Conservation (phyloP, 1,140 invertebrate genomes). For the Sminthurides bifidus region DNA sequence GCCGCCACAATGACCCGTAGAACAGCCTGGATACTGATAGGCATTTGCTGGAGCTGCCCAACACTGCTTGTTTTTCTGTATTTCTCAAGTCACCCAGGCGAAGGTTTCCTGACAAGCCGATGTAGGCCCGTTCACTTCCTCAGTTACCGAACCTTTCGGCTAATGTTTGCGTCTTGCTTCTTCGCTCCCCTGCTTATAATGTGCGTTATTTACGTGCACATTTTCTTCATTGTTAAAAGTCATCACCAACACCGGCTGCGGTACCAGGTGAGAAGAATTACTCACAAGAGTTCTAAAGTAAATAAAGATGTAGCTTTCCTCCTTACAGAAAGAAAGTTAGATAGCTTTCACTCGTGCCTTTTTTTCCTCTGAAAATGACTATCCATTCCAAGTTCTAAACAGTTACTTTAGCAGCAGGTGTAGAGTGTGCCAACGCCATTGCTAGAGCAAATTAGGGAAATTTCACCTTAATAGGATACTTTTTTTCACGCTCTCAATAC, state of each 20-base stretch:
- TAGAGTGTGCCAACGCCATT: too few relatives aligned
- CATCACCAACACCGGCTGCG: conserved; percentile 43
- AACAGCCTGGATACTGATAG: conserved; percentile 38
- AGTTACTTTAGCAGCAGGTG: too few relatives aligned
- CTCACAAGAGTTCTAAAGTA: too few relatives aligned
- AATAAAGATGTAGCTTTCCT: too few relatives aligned
- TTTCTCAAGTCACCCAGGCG: conserved; percentile 39
- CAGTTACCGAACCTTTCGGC: conserved; percentile 12
- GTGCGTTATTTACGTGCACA: conserved; percentile 47
- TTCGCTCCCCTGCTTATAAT: conserved; percentile 43
- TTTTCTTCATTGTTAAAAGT: conserved; percentile 44
- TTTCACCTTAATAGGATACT: too few relatives aligned
- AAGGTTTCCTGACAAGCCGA: conserved; percentile 38
- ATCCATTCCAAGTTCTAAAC: too few relatives aligned
- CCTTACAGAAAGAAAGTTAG: too few relatives aligned
- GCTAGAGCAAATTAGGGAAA: too few relatives aligned
- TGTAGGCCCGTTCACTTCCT: conserved; percentile 34
- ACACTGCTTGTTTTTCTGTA: conserved; percentile 42
- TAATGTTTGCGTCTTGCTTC: conserved; percentile 36
- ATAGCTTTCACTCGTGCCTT: too few relatives aligned
- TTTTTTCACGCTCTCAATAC: too few relatives aligned
- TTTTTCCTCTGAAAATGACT: too few relatives aligned
- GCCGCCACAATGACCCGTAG: conserved; percentile 43
- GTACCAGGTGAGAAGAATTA: conserved; percentile 31
- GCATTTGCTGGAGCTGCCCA: conserved; percentile 45